Evolutionary conservation across 92 coral and sea anemone genomes (phyloP).

Genomic region (Phymanthus crucifer): DNA sequence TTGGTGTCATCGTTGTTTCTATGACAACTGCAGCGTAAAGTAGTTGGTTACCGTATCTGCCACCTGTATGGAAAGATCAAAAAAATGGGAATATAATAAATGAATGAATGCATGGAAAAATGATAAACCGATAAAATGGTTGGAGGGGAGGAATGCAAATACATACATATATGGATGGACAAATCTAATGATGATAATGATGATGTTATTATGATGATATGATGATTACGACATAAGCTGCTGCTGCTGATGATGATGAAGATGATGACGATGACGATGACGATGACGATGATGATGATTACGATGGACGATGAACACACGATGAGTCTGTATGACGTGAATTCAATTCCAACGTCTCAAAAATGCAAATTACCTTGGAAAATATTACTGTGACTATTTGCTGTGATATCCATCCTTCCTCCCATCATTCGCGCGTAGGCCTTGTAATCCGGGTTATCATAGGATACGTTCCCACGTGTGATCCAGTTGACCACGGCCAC

Average conservation of each 20-base stretch:
- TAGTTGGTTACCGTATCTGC: slow-evolving; percentile 73
- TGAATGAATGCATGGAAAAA: background rate
- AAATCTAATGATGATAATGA: no score
- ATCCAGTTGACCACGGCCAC: slow-evolving; percentile 80
- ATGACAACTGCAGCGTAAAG: slow-evolving; percentile 60
- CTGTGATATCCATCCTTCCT: slow-evolving; percentile 65
- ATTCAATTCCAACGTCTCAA: background rate
- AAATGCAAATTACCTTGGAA: slow-evolving; percentile 49
- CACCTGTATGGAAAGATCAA: slow-evolving; percentile 60
- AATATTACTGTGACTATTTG: slow-evolving; percentile 19
- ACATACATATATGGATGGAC: background rate
- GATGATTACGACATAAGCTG: no score
- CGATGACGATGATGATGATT: no score
- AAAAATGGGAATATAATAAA: no score
- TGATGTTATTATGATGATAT: no score
- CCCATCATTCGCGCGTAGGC: slow-evolving; percentile 63
- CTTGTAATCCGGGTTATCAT: slow-evolving; percentile 51
- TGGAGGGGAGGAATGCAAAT: background rate
- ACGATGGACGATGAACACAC: no score
- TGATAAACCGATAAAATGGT: no score
- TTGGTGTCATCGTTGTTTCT: slow-evolving; percentile 58
- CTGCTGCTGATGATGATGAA: no score
- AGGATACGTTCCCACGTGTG: slow-evolving; percentile 72
- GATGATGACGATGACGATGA: no score
- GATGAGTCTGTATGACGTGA: background rate